Conservation (phyloP, 2,797 vertebrate genomes). For the Nyctibius grandis region DNA sequence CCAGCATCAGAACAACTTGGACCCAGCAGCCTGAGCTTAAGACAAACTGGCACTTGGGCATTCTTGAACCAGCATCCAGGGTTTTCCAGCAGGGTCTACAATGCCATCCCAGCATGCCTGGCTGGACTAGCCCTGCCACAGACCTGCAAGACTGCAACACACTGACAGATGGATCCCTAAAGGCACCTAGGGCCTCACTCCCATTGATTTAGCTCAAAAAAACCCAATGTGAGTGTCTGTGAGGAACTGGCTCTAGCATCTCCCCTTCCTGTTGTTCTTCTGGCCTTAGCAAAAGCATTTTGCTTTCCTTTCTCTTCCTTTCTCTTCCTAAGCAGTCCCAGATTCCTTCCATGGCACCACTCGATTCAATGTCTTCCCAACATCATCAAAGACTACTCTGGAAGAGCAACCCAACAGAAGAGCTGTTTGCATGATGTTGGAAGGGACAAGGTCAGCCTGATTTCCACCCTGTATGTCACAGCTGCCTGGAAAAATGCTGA, state of each 20-base stretch:
- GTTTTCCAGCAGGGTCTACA: background rate
- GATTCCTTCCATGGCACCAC: background rate
- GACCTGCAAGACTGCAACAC: background rate
- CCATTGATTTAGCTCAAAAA: background rate
- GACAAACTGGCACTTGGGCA: background rate
- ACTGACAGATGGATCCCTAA: background rate
- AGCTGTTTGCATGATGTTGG: background rate
- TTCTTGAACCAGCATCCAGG: background rate
- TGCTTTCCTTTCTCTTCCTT: background rate
- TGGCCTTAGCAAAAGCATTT: background rate
- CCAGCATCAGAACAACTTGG: background rate
- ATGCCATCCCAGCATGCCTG: background rate
- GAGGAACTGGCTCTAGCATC: background rate
- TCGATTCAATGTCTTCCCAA: rapidly evolving
- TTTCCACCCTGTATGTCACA: background rate
- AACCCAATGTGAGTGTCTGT: rapidly evolving
- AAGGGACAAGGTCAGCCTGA: background rate
- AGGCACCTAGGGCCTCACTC: background rate
- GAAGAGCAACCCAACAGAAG: background rate
- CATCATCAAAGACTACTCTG: background rate
- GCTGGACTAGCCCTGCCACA: background rate
- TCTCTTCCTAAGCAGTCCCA: background rate
- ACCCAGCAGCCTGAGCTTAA: background rate
- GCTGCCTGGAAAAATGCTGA: background rate
- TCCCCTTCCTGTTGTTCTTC: background rate